These are phyloP conservation scores for Myiothlypis coronata DNA, from an alignment of 2,797 vertebrate genomes.

Conservation along the genomic window DNA sequence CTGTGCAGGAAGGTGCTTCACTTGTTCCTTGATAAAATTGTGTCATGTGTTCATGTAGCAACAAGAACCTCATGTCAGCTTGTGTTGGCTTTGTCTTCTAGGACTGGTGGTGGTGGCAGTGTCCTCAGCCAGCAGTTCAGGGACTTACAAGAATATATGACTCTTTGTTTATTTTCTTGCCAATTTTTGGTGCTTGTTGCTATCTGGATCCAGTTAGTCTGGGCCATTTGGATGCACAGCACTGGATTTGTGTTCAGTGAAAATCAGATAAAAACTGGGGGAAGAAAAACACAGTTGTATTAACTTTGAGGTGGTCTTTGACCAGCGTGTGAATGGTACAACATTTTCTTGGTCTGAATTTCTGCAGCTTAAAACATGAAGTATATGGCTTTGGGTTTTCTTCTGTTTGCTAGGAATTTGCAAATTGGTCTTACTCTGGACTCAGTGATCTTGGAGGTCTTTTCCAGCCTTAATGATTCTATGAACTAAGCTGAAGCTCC, in stretches of 20 bases:
- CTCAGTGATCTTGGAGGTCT: not conserved
- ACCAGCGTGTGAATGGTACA: rapidly evolving
- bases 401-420: not conserved
- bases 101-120: not conserved
- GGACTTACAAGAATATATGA: rapidly evolving
- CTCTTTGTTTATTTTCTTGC: not conserved
- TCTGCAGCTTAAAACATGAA: not conserved
- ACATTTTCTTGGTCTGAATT: not conserved
- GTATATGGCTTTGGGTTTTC: not conserved
- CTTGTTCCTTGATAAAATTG: not conserved
- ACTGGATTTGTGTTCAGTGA: not conserved
- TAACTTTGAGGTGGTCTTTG: not conserved
- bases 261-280: not conserved
- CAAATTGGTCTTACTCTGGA: not conserved
- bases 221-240: not conserved
- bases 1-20: not conserved
- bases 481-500: not conserved
- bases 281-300: not conserved
- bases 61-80: not conserved
- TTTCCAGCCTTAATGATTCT: not conserved
- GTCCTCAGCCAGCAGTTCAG: not conserved
- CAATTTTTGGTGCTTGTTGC: not conserved
- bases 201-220: not conserved
- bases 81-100: not conserved
- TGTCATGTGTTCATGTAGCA: rapidly evolving